Evolutionary conservation across 2,888 invertebrate species (phyloP), one percentile per base, ranked within the genome.

Genomic region (Drosophila atripex): DNA sequence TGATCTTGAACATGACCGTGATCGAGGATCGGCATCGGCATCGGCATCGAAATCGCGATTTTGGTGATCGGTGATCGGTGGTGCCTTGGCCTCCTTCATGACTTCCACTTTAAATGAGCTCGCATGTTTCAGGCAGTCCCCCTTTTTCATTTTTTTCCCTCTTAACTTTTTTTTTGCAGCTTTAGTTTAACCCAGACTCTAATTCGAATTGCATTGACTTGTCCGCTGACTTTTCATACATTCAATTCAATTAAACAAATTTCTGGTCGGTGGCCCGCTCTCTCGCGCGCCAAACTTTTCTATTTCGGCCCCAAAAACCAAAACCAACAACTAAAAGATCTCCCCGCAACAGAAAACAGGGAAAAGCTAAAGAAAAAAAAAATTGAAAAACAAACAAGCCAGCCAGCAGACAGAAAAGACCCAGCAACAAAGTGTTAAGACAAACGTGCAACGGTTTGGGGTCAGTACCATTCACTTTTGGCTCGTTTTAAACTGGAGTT

Each of bases 401-500:
- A 21, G 21, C 43, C 18, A 43, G 43, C 21, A 78, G 76, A 85
- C 78, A 76, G 76, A 85, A 78, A 85, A 80, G 60, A 79, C 79
- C 86, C 77, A 85, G 83, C 80, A 80, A 80, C 80, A 82, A 86
- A 82, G 80, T 82, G 80, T 82, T 82, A 86, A 84, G 80, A 80
- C 80, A 80, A 82, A 82, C 80, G 80, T 82, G 80, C 80, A 82
- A 86, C 83, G 86, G 80, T 86, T 82, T 82, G 80, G 80, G 80
- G 80, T 82, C 80, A 82, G 86, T 86, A 79, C 84, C 84, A 84
- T 84, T 84, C 84, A 84, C 84, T 84, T 84, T 84, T 84, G 87
- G 83, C 85, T 85, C 83, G 87, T 82, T 84, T 87, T 77, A 84
- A 87, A 84, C 82, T 86, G 84, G 83, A 84, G 85, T 85, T 87